Conservation (phyloP, 2,888 invertebrate genomes). For the Stenodera caucasica region DNA sequence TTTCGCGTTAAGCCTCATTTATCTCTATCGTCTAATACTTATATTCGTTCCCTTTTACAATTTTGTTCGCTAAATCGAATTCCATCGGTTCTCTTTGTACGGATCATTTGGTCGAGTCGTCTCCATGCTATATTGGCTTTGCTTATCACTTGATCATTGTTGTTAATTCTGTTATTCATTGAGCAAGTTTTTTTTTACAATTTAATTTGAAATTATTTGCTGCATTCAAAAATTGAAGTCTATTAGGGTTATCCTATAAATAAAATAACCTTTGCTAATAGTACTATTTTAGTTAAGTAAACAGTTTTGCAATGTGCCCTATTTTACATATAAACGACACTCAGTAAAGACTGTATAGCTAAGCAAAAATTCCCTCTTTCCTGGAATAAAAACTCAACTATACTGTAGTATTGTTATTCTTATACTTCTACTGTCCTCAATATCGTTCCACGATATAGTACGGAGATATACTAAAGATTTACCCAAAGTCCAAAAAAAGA, state of each 20-base stretch:
- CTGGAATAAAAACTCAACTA: neutral
- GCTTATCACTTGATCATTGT: too few relatives aligned
- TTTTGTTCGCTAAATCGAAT: conserved; percentile 1
- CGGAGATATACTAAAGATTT: neutral
- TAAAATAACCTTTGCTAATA: neutral
- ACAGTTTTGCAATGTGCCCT: neutral
- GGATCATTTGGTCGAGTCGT: neutral
- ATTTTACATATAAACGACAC: conserved; percentile 6
- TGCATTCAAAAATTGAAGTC: neutral
- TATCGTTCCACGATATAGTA: neutral
- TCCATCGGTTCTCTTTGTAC: neutral
- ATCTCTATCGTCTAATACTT: neutral
- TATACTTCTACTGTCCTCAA: neutral
- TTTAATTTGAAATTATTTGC: neutral
- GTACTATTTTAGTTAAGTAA: conserved; percentile 10
- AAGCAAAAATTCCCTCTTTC: neutral
- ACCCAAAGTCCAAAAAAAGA: too few relatives aligned
- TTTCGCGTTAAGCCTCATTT: too few relatives aligned
- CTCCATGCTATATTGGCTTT: neutral
- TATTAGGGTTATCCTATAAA: neutral
- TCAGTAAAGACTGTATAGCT: neutral
- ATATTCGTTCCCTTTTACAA: neutral
- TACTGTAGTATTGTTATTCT: neutral
- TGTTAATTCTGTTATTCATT: too few relatives aligned
- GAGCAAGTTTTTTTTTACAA: too few relatives aligned